Evolutionary conservation across 2,888 invertebrate genomes (phyloP).

Genomic region (Sminthurinus aureus): DNA sequence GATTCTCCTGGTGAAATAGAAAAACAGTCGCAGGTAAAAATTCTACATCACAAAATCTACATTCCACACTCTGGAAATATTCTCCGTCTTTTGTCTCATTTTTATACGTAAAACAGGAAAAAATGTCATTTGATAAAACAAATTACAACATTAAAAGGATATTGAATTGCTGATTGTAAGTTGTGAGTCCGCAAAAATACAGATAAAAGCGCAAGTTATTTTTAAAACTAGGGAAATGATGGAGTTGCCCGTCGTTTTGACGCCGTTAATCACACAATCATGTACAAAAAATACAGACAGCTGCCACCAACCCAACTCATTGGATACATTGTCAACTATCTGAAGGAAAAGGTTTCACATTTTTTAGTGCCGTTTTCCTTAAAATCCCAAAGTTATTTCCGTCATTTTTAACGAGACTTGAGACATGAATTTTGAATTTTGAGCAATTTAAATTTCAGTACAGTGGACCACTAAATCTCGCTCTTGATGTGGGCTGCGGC

Average conservation of each 20-base stretch:
- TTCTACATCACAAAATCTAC: no score
- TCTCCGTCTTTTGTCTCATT: no score
- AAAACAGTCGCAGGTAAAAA: no score
- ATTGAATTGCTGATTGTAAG: no score
- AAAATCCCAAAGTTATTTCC: conserved; percentile 20
- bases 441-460: conserved; percentile 39
- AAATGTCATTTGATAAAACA: no score
- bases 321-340: conserved; percentile 49
- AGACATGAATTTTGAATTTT: not conserved
- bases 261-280: conserved; percentile 50
- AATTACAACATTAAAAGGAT: no score
- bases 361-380: not conserved
- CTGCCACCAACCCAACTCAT: conserved; percentile 53
- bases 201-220: no score
- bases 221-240: no score
- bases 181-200: no score
- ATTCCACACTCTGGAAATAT: no score
- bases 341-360: conserved; percentile 55
- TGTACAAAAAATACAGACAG: conserved; percentile 55
- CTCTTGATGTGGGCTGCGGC: conserved; percentile 67
- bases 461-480: conserved; percentile 54
- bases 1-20: no score
- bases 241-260: conserved; percentile 59
- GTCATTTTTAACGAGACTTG: not conserved
- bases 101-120: no score